A percentile compares a stretch with the other conserved stretches of the same genome.
phyloP scores from a whole-genome alignment of 35 echinoderm and acorn worm genomes.

The Apostichopus parvimensis region DNA sequence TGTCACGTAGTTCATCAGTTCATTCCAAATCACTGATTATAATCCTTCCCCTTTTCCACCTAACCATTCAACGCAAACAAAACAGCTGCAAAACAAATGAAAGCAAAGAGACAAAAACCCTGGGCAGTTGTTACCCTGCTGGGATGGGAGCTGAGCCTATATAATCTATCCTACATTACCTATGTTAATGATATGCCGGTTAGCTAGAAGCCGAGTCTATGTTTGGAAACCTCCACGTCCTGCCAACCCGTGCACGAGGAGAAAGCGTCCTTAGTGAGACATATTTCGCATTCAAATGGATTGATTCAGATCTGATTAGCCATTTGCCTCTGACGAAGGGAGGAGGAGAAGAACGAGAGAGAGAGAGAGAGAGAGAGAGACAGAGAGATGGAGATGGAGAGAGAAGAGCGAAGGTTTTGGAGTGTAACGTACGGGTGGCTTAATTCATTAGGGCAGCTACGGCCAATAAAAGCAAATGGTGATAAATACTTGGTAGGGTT shows the following conservation, averaged over 20 bases:
- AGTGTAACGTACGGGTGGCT: neutral
- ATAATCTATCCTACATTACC: constrained; percentile 15
- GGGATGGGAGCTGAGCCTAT: no score
- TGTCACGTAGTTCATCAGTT: no score
- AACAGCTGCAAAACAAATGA: neutral
- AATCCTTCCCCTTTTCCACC: neutral
- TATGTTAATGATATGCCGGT: constrained; percentile 49
- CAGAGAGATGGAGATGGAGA: neutral
- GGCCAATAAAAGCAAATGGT: neutral
- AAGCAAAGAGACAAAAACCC: neutral
- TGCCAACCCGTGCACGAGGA: constrained; percentile 7
- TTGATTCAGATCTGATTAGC: constrained; percentile 44
- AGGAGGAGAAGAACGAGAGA: neutral
- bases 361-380: no score
- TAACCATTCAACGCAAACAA: neutral
- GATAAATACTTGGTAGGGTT: constrained; percentile 29
- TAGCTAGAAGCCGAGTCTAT: constrained; percentile 36
- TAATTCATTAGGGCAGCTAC: constrained; percentile 21
- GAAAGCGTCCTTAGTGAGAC: constrained; percentile 37
- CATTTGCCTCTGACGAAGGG: neutral
- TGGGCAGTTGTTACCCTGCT: neutral
- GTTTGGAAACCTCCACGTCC: constrained; percentile 13
- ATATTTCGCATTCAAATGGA: constrained; percentile 47
- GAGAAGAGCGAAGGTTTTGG: neutral
- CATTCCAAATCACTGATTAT: no score